Percentiles rank a stretch among this genome's conserved stretches.
These are phyloP conservation scores for Drosophila guanche DNA, from an alignment of 1,140 invertebrate species.

Conservation along the genomic window DNA sequence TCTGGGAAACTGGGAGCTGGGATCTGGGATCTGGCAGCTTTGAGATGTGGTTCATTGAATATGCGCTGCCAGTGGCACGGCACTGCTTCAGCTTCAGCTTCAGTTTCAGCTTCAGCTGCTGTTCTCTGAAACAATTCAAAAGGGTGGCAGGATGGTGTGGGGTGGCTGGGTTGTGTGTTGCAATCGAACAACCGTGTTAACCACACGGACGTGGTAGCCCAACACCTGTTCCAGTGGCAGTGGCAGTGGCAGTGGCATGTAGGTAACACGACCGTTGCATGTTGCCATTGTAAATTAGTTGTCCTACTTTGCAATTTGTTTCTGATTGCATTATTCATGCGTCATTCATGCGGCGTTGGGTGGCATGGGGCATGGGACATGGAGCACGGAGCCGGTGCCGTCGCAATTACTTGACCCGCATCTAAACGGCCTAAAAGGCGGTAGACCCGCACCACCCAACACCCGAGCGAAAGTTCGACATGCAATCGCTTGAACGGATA, in stretches of 20 bases:
- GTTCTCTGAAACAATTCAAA: slow-evolving; percentile 12
- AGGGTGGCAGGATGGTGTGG: background rate
- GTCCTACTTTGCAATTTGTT: slow-evolving; percentile 72
- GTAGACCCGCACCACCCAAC: too few species aligned
- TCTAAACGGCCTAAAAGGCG: background rate
- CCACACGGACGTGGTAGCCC: slow-evolving; percentile 10
- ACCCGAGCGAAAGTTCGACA: too few species aligned
- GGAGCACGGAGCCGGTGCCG: too few species aligned
- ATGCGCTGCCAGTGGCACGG: slow-evolving; percentile 45
- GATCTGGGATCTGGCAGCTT: too few species aligned
- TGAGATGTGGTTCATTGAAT: slow-evolving; percentile 50
- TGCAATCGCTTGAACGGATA: slow-evolving; percentile 6
- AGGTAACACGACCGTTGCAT: slow-evolving; percentile 48
- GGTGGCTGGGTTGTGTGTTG: background rate
- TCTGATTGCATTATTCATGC: slow-evolving; percentile 72
- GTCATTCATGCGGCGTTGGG: slow-evolving; percentile 22
- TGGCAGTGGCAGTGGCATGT: background rate
- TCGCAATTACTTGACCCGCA: slow-evolving; percentile 62
- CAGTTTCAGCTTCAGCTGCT: background rate
- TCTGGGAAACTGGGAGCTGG: too few species aligned
- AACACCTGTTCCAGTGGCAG: slow-evolving; percentile 35
- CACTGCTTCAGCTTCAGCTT: slow-evolving; percentile 1
- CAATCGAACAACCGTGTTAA: slow-evolving; percentile 33
- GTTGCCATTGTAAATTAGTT: slow-evolving; percentile 74
- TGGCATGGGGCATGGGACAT: background rate